A percentile compares a stretch with the other conserved stretches of the same genome.
These are phyloP conservation scores for Xenopus laevis DNA, from an alignment of 2,113 vertebrate species.

Conservation along the genomic window DNA sequence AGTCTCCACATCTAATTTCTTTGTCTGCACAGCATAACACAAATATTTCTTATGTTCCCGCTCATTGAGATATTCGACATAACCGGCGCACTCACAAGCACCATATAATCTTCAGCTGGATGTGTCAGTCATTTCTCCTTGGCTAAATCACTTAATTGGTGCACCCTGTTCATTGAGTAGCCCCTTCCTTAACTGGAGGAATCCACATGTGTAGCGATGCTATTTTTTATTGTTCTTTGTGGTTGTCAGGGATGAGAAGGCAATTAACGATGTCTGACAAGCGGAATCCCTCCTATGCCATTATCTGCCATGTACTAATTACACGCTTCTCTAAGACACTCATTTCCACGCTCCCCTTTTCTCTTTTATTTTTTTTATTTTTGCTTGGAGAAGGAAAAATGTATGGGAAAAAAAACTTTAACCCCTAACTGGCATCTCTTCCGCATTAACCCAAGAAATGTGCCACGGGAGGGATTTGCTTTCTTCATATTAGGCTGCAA, in stretches of 20 bases:
- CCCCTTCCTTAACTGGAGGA: constrained; percentile 8
- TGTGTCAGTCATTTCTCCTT: neutral
- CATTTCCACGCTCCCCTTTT: constrained; percentile 3
- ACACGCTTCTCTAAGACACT: constrained; percentile 13
- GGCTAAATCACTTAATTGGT: constrained; percentile 16
- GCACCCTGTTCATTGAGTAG: constrained; percentile 8
- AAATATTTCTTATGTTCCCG: no score
- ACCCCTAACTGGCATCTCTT: neutral
- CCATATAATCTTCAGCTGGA: neutral
- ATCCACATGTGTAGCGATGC: constrained; percentile 2
- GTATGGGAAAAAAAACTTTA: neutral
- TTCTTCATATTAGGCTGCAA: no score
- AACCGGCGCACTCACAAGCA: neutral
- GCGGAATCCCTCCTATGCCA: constrained; percentile 13
- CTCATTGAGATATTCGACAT: no score
- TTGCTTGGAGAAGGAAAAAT: neutral
- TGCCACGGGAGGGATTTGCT: no score
- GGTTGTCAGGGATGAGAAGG: constrained; percentile 14
- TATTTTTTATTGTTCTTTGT: constrained; percentile 13
- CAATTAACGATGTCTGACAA: constrained; percentile 30
- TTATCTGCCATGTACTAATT: constrained; percentile 39
- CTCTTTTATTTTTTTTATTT: neutral
- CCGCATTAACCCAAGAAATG: neutral
- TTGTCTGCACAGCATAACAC: no score
- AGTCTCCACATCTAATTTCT: no score